phyloP scores from a whole-genome alignment of 2,888 invertebrate species.

The Boloria euphrosyne region DNA sequence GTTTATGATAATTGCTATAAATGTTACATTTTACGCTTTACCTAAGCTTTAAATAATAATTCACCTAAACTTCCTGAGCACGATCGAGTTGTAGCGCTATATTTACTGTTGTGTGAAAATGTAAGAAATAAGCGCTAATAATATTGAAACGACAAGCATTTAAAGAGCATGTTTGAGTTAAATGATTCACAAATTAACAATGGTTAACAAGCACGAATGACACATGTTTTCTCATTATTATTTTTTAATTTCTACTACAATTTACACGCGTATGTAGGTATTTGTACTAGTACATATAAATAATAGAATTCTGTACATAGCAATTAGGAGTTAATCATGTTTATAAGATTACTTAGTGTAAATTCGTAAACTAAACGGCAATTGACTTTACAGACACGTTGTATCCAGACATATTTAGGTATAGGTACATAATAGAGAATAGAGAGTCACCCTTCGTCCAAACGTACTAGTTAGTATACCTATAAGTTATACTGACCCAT shows the following conservation, averaged over 20 bases:
- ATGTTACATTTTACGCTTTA: no score
- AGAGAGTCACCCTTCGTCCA: no score
- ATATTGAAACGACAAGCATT: constrained; percentile 8
- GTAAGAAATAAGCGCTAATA: background rate
- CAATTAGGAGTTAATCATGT: background rate
- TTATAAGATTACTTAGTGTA: background rate
- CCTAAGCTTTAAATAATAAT: no score
- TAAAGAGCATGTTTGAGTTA: constrained; percentile 22
- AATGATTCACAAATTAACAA: constrained; percentile 35
- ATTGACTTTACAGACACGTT: background rate
- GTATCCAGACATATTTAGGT: constrained; percentile 4
- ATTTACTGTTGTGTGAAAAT: background rate
- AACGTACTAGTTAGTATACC: no score
- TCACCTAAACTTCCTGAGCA: no score
- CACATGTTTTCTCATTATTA: background rate
- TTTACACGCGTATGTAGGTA: no score
- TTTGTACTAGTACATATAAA: no score
- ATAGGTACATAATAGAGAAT: no score
- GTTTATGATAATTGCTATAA: no score
- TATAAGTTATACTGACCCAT: no score
- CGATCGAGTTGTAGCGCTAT: no score
- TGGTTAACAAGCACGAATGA: background rate
- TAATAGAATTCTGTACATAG: no score
- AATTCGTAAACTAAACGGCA: background rate
- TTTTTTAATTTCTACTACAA: background rate